phyloP scores from a whole-genome alignment of 2,113 vertebrate genomes.

The Sylvia atricapilla region DNA sequence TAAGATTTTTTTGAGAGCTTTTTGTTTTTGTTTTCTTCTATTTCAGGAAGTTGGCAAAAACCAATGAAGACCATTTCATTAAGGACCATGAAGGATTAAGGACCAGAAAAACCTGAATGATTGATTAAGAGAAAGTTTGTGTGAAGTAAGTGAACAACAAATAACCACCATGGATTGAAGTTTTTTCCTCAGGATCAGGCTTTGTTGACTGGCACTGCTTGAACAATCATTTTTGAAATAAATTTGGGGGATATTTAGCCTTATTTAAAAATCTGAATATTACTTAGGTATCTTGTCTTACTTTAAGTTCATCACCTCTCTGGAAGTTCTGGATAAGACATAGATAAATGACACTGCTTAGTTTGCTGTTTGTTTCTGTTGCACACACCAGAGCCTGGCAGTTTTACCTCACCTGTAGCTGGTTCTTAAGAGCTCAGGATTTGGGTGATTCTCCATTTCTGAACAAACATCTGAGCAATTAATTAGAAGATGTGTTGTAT shows the following conservation, averaged over 20 bases:
- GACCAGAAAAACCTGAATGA: not conserved
- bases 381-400: not conserved
- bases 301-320: not conserved
- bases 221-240: not conserved
- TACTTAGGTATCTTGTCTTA: not conserved
- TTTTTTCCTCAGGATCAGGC: not conserved
- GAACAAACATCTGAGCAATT: not conserved
- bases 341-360: not conserved
- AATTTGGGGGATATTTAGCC: not conserved
- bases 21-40: not conserved
- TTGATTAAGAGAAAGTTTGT: not conserved
- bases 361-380: not conserved
- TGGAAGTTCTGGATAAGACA: not conserved
- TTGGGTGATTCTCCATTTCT: not conserved
- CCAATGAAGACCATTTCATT: not conserved
- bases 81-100: not conserved
- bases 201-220: not conserved
- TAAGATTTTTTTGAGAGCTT: not conserved
- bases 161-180: not conserved
- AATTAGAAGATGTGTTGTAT: not conserved
- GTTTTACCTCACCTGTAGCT: not conserved
- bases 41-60: not conserved
- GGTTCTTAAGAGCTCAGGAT: not conserved
- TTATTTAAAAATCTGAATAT: not conserved
- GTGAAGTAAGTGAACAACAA: not conserved